phyloP scores from a whole-genome alignment of 2,797 vertebrate genomes.

The Dicrostonyx torquatus region DNA sequence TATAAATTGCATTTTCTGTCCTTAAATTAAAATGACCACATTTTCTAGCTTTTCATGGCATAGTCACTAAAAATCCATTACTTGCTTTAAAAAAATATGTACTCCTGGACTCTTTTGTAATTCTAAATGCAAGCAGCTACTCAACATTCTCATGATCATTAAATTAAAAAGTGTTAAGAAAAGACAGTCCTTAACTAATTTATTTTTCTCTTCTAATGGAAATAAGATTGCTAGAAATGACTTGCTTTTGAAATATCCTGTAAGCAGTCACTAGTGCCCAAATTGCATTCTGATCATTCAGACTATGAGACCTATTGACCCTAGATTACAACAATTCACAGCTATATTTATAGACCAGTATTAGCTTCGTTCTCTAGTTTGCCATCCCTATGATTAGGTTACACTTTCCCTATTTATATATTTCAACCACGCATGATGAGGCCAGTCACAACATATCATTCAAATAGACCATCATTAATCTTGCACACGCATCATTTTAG shows the following conservation, averaged over 20 bases:
- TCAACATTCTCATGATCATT: constrained; percentile 70
- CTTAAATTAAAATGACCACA: constrained; percentile 56
- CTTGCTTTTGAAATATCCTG: constrained; percentile 51
- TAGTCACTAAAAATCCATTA: constrained; percentile 62
- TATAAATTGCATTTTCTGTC: constrained; percentile 55
- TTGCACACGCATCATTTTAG: background rate
- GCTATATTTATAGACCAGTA: background rate
- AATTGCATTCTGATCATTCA: background rate
- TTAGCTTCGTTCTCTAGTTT: constrained; percentile 32
- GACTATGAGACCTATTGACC: constrained; percentile 33
- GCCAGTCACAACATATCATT: background rate
- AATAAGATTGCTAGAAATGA: constrained; percentile 73
- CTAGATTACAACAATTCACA: constrained; percentile 20
- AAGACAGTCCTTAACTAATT: constrained; percentile 74
- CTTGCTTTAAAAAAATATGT: background rate
- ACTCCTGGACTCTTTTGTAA: background rate
- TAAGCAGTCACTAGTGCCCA: constrained; percentile 28
- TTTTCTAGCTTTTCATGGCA: constrained; percentile 49
- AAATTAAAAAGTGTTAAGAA: constrained; percentile 75
- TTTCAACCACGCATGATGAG: background rate
- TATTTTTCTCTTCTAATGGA: constrained; percentile 61
- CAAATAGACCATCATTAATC: background rate
- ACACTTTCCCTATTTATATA: background rate
- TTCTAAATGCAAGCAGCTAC: constrained; percentile 62
- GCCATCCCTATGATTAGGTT: background rate